Evolutionary conservation across 37 sponge, comb jelly and placozoan species (phyloP), one percentile per base, ranked within the genome.

Genomic region (Halichondria panicea): DNA sequence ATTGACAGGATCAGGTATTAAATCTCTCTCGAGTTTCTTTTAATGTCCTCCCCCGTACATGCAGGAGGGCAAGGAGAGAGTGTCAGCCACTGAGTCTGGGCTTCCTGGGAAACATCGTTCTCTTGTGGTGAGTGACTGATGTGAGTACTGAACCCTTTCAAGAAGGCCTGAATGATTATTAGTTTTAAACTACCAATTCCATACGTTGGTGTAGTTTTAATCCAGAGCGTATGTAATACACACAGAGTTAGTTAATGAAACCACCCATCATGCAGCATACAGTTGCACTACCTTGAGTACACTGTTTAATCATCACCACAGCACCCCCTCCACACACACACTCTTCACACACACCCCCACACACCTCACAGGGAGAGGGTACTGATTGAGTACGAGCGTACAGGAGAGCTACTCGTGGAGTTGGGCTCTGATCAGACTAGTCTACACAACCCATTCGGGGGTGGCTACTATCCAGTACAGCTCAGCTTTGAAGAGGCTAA

Each of bases 381-480:
- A 30, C 91, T 81, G 12, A n/a, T 42, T 70, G 94, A 98, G 61
- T 86, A 86, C 45, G 89, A 92, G 58, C 31, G 27, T 11, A 95
- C 93, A 19, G 99, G 96, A 52, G 96, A 98, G 75, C 57, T 89
- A 18, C 64, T 95, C 25, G 99, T 92, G 3, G 96, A 95, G 6
- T 79, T 98, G 50, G 99, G 88, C 40, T 95, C 96, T 9, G 99
- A 98, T 68, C 99, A 98, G 70, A 98, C 99, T 71, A 95, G 96
- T 59, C 83, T 98, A 40, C 99, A 98, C 75, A 88, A 95, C 83
- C 99, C 99, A 30, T 98, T 74, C 81, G 92, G 94, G 0, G 99
- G 99, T 0, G 99, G 99, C 13, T 98, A 98, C 84, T 95, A 89
- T 43, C 99, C 99, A 13, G 93, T 87, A 0, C 88, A 89, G 87